phyloP scores from a whole-genome alignment of 2,113 vertebrate species.

The Onychostruthus taczanowskii region DNA sequence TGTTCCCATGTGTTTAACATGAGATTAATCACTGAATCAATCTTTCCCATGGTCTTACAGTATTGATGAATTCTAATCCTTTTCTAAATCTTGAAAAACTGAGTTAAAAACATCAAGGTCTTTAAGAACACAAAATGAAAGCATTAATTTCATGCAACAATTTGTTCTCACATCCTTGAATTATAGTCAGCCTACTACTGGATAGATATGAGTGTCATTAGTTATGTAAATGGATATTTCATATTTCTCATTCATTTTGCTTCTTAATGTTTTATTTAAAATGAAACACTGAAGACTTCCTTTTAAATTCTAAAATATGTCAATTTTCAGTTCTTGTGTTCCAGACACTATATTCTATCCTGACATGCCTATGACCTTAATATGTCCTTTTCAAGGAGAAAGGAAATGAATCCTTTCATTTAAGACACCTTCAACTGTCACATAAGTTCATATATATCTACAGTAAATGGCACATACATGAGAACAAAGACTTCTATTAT shows the following conservation, averaged over 20 bases:
- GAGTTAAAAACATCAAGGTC: not conserved
- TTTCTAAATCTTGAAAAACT: conserved; percentile 45
- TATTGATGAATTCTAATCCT: conserved; percentile 65
- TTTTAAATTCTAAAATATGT: not conserved
- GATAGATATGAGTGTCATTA: not conserved
- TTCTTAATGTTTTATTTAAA: not conserved
- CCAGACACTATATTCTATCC: not conserved
- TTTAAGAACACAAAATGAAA: conserved; percentile 59
- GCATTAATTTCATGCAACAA: conserved; percentile 25
- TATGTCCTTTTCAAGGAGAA: not conserved
- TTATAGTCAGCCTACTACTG: not conserved
- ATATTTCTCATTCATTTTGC: not conserved
- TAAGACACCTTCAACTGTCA: not conserved
- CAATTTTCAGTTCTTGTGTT: not conserved
- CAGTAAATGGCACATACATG: not conserved
- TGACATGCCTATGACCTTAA: not conserved
- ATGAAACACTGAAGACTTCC: not conserved
- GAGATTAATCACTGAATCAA: conserved; percentile 70
- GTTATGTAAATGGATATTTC: not conserved
- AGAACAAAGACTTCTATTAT: not conserved
- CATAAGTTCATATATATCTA: not conserved
- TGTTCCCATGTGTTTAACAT: conserved; percentile 57
- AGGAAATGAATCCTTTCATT: not conserved
- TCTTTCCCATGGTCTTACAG: conserved; percentile 28
- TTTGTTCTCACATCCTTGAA: conserved; percentile 27